Conservation (phyloP, 2,888 invertebrate genomes). For the Lasioglossum leucozonium region DNA sequence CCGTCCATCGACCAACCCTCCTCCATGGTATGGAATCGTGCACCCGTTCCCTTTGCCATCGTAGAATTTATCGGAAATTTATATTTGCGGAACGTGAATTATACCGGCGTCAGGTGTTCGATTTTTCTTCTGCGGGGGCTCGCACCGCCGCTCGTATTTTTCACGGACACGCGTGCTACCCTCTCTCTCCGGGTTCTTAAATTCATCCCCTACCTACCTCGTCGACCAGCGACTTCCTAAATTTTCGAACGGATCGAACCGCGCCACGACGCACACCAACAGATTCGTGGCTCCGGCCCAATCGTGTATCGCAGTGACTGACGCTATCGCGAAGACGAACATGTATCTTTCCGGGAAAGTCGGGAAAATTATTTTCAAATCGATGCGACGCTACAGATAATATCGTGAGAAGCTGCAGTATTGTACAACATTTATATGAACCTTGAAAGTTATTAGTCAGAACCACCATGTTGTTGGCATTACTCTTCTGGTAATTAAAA, state of each 20-base stretch:
- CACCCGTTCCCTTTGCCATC: constrained; percentile 3
- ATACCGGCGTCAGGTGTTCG: constrained; percentile 59
- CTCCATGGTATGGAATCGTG: not conserved
- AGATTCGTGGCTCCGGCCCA: not conserved
- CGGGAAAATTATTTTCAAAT: not conserved
- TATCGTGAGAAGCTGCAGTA: too few species aligned
- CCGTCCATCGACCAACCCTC: not conserved
- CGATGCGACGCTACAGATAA: too few species aligned
- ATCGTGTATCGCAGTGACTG: not conserved
- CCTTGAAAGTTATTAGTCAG: too few species aligned
- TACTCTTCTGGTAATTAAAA: too few species aligned
- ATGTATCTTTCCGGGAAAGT: not conserved
- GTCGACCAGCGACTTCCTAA: not conserved
- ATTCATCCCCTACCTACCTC: constrained; percentile 9
- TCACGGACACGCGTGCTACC: constrained; percentile 35
- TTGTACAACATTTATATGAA: too few species aligned
- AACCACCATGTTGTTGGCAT: too few species aligned
- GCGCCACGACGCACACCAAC: not conserved
- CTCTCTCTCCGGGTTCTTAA: not conserved
- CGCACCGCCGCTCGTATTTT: constrained; percentile 33
- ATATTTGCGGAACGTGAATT: constrained; percentile 59
- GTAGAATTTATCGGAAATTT: constrained; percentile 56
- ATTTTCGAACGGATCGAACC: not conserved
- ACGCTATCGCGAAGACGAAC: not conserved
- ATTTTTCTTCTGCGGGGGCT: constrained; percentile 39